phyloP scores from a whole-genome alignment of 2,888 invertebrate genomes.

The Lottia scabra region DNA sequence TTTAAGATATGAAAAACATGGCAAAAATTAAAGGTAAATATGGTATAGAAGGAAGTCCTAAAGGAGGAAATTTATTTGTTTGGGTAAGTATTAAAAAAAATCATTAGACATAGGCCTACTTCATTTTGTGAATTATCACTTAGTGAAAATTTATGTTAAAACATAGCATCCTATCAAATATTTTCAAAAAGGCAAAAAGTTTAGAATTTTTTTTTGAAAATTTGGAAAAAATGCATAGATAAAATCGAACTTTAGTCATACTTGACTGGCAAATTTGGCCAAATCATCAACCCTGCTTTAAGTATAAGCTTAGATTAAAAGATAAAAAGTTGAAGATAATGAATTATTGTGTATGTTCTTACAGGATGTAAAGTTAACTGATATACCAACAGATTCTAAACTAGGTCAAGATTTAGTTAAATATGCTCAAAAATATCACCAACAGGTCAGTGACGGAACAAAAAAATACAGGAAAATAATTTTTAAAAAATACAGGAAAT shows the following conservation, averaged over 20 bases:
- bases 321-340: too few species aligned
- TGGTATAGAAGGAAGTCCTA: constrained; percentile 53
- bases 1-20: constrained; percentile 56
- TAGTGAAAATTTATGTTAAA: too few species aligned
- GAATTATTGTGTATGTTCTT: constrained; percentile 13
- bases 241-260: not conserved
- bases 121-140: too few species aligned
- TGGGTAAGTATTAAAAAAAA: constrained; percentile 47
- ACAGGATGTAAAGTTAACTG: constrained; percentile 58
- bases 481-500: too few species aligned
- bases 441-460: constrained; percentile 45
- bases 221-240: too few species aligned
- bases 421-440: constrained; percentile 49
- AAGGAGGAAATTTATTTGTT: constrained; percentile 57
- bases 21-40: constrained; percentile 45
- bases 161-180: too few species aligned
- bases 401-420: constrained; percentile 52
- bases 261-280: not conserved
- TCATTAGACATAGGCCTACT: too few species aligned
- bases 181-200: too few species aligned
- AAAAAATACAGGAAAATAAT: not conserved
- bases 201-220: too few species aligned
- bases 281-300: not conserved
- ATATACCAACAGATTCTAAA: constrained; percentile 48
- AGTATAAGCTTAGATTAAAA: not conserved